Percentiles rank a stretch among this genome's conserved stretches.
phyloP scores from a whole-genome alignment of 2,797 vertebrate genomes.

The Tenualosa ilisha region DNA sequence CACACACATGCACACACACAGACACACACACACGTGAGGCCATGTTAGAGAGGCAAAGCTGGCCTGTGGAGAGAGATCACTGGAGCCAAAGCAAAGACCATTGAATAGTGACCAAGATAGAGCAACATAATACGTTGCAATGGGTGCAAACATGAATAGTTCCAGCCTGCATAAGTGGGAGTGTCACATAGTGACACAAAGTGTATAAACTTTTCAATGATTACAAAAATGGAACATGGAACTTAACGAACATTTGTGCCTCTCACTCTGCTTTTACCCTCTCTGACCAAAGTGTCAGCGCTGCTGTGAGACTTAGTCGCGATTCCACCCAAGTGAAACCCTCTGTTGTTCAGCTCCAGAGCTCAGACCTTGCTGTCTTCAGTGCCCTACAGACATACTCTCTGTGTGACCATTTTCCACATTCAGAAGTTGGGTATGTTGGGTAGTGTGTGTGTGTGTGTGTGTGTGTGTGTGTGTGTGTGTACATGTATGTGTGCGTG shows the following conservation, averaged over 20 bases:
- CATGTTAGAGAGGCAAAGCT: not conserved
- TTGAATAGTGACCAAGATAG: too few relatives aligned
- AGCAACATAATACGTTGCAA: too few relatives aligned
- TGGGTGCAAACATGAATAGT: too few relatives aligned
- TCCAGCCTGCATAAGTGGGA: too few relatives aligned
- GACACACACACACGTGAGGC: not conserved
- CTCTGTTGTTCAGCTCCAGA: not conserved
- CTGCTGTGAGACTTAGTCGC: not conserved
- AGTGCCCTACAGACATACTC: not conserved
- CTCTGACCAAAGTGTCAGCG: not conserved
- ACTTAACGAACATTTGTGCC: too few relatives aligned
- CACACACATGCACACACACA: not conserved
- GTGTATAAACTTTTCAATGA: too few relatives aligned
- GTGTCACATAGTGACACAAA: too few relatives aligned
- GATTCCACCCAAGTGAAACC: not conserved
- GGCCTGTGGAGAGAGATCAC: not conserved
- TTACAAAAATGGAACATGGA: too few relatives aligned
- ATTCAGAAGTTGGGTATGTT: constrained; percentile 24
- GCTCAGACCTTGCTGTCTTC: not conserved
- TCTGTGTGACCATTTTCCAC: constrained; percentile 31
- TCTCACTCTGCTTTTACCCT: too few relatives aligned
- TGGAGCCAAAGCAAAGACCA: not conserved
- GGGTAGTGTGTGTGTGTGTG: not conserved
- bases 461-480: constrained; percentile 15
- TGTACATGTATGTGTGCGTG: not conserved